Evolutionary conservation across 2,113 vertebrate species (phyloP).

Genomic region (Tachysurus fulvidraco): DNA sequence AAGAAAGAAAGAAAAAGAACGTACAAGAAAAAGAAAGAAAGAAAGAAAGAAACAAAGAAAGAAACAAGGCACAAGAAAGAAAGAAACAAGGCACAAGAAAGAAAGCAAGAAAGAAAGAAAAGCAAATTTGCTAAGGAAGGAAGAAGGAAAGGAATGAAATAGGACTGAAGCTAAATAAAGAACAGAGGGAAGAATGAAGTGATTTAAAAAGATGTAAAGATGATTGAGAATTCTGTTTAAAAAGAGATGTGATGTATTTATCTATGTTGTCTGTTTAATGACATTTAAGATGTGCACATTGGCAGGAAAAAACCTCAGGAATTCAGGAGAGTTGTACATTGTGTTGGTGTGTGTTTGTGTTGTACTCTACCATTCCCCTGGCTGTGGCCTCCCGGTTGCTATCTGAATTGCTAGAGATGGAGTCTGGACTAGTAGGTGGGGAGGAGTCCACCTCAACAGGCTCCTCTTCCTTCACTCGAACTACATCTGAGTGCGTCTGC

Average conservation of each 20-base stretch:
- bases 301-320: neutral
- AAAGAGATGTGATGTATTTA: neutral
- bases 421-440: slow-evolving; percentile 82
- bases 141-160: neutral
- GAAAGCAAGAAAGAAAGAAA: neutral
- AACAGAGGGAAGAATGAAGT: neutral
- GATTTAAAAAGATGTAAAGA: neutral
- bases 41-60: neutral
- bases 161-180: neutral
- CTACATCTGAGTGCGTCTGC: slow-evolving; percentile 82
- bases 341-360: neutral
- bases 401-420: slow-evolving; percentile 73
- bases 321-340: neutral
- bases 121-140: neutral
- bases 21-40: neutral
- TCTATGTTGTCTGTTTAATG: neutral
- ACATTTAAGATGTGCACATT: neutral
- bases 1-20: neutral
- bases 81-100: neutral
- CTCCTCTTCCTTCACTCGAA: slow-evolving; percentile 88
- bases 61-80: neutral
- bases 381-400: slow-evolving; percentile 56
- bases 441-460: slow-evolving; percentile 90
- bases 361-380: slow-evolving; percentile 66
- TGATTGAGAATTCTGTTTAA: neutral